phyloP scores from a whole-genome alignment of 2,113 vertebrate genomes.

The Eulemur macaco region DNA sequence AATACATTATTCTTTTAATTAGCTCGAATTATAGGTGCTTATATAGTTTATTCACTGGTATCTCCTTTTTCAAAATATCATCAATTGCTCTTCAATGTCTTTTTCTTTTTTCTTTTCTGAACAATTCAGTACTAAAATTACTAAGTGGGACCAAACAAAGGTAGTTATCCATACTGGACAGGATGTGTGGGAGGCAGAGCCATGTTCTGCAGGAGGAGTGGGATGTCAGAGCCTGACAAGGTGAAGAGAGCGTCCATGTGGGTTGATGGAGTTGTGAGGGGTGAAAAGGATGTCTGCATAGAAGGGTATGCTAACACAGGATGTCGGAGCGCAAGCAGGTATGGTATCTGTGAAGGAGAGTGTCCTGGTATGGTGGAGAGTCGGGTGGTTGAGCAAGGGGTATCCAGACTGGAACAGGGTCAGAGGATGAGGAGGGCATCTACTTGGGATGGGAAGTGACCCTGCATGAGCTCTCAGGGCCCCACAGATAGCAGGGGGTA shows the following conservation, averaged over 20 bases:
- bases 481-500: neutral
- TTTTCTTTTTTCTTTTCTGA: slow-evolving; percentile 15
- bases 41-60: slow-evolving; percentile 26
- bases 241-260: neutral
- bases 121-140: neutral
- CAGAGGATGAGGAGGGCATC: neutral
- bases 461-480: neutral
- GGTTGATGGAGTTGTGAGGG: neutral
- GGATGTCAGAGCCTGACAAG: neutral
- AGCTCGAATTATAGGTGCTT: neutral
- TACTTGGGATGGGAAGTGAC: neutral
- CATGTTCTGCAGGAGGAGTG: neutral
- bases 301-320: neutral
- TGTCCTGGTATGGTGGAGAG: neutral
- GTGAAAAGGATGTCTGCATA: neutral
- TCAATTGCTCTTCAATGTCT: neutral
- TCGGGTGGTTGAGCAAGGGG: neutral
- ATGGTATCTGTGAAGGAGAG: neutral
- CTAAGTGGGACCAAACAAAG: neutral
- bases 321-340: neutral
- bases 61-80: slow-evolving; percentile 15
- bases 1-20: slow-evolving; percentile 34
- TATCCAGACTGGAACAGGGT: neutral
- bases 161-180: neutral
- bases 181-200: neutral